These are phyloP conservation scores for Eurypyga helias DNA, from an alignment of 2,113 vertebrate genomes.

Conservation along the genomic window DNA sequence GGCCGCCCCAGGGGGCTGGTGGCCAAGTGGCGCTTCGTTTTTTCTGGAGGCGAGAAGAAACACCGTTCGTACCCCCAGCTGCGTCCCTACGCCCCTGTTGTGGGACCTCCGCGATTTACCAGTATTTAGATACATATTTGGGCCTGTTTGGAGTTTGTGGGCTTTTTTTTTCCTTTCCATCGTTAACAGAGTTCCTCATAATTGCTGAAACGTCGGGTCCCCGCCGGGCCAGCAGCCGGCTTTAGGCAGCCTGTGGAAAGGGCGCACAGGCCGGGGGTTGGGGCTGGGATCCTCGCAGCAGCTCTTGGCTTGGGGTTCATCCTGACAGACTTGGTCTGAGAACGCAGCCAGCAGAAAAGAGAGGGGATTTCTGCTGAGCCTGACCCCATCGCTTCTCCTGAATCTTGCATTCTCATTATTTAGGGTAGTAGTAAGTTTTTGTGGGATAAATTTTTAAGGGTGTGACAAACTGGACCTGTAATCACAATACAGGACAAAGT, in stretches of 20 bases:
- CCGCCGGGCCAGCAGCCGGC: accelerated
- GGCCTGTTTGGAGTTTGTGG: neutral
- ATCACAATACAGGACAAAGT: neutral
- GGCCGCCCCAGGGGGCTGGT: accelerated
- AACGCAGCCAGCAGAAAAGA: neutral
- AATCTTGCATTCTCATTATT: accelerated
- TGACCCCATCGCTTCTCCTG: too few relatives aligned
- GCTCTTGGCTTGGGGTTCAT: too few relatives aligned
- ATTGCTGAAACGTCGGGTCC: neutral
- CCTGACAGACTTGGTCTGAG: accelerated
- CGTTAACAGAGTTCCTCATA: accelerated
- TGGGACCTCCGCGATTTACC: accelerated
- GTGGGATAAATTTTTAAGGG: neutral
- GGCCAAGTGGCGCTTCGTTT: neutral
- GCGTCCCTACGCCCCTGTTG: accelerated
- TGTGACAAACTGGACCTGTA: accelerated
- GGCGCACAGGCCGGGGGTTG: neutral
- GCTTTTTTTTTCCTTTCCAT: neutral
- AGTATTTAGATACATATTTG: neutral
- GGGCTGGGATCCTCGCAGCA: neutral
- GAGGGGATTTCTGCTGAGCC: neutral
- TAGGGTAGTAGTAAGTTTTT: neutral
- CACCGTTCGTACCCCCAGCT: accelerated
- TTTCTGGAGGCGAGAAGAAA: neutral
- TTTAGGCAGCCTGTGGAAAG: neutral